Conservation (phyloP, 35 echinoderm and acorn worm species). For the Lytechinus variegatus region DNA sequence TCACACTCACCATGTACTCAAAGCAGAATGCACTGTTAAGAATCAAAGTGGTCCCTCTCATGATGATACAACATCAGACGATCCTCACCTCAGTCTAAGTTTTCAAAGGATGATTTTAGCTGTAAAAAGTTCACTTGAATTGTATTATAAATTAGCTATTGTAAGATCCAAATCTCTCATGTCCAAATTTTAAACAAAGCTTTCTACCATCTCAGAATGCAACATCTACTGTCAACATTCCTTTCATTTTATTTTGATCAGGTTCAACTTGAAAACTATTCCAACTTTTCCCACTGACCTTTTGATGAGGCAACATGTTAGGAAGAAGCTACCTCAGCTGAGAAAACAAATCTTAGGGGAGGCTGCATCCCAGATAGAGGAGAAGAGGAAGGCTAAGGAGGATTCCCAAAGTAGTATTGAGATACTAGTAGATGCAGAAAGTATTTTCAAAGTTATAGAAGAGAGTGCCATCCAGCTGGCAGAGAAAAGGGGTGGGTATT, state of each 20-base stretch:
- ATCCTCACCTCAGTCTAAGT: background rate
- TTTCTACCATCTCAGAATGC: background rate
- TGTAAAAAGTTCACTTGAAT: background rate
- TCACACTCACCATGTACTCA: background rate
- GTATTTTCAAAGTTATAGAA: background rate
- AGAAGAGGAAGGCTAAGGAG: background rate
- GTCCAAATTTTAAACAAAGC: background rate
- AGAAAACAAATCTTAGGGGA: conserved; percentile 6
- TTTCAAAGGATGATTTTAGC: background rate
- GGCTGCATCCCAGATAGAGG: background rate
- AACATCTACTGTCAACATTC: background rate
- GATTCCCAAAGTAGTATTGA: background rate
- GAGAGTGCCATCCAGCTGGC: background rate
- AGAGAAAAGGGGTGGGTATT: background rate
- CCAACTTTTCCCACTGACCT: conserved; percentile 74
- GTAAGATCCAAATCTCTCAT: background rate
- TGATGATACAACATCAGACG: background rate
- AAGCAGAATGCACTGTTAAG: background rate
- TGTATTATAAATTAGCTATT: no score
- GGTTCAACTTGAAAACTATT: conserved; percentile 73
- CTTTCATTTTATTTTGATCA: background rate
- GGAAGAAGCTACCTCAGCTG: conserved; percentile 1
- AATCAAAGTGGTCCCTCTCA: background rate
- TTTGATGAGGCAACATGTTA: conserved; percentile 38
- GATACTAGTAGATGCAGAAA: background rate